A percentile compares a stretch with the other conserved stretches of the same genome.
These are phyloP conservation scores for Coptodon bakossiorum DNA, from an alignment of 2,113 vertebrate genomes.

Conservation along the genomic window DNA sequence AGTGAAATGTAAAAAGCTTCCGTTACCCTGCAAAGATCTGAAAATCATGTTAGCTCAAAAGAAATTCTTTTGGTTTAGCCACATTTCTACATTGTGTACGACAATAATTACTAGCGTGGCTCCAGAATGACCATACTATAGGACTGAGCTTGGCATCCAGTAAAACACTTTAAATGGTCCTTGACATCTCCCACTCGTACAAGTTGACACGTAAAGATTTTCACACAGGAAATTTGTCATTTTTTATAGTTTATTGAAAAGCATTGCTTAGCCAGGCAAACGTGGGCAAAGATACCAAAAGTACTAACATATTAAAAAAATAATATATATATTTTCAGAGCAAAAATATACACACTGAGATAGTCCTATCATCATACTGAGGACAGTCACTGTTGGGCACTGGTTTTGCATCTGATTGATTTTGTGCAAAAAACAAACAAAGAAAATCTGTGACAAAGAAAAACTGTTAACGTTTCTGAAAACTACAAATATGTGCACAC, in stretches of 20 bases:
- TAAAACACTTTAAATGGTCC: constrained; percentile 20
- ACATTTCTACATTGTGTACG: constrained; percentile 1
- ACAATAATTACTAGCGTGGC: constrained; percentile 10
- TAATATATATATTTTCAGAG: neutral
- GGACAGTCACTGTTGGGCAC: neutral
- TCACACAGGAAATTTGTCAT: neutral
- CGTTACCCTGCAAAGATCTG: neutral
- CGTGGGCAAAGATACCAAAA: neutral
- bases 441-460: neutral
- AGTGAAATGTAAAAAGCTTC: neutral
- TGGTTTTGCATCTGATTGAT: neutral
- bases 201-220: neutral
- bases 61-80: constrained; percentile 10
- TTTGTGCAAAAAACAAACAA: neutral
- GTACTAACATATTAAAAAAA: neutral
- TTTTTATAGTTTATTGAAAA: neutral
- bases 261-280: neutral
- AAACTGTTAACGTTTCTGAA: neutral
- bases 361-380: neutral
- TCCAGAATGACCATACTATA: constrained; percentile 3
- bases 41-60: neutral
- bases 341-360: neutral
- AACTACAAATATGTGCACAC: constrained; percentile 1
- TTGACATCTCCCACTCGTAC: neutral
- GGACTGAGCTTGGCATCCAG: neutral